Evolutionary conservation across 2,797 vertebrate genomes (phyloP).

Genomic region (Anguilla obscura): DNA sequence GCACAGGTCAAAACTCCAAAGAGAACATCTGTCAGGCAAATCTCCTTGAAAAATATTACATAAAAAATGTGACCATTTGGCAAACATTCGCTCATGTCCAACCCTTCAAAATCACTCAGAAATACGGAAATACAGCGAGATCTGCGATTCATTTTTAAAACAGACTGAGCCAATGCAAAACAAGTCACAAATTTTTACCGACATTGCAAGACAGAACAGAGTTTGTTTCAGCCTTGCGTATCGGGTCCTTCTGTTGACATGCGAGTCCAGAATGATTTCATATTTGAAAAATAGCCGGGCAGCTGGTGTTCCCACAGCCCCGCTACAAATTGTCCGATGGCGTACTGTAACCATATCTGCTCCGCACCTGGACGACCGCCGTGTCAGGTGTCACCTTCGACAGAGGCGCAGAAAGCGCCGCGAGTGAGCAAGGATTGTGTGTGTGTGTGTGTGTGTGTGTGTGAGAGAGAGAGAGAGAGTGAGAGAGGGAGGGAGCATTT

Average conservation of each 20-base stretch:
- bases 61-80: background rate
- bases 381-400: conserved; percentile 80
- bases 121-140: background rate
- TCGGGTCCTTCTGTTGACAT: conserved; percentile 71
- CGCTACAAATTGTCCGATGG: conserved; percentile 65
- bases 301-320: conserved; percentile 82
- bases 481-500: conserved; percentile 19
- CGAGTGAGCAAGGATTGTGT: background rate
- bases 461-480: background rate
- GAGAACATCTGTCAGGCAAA: conserved; percentile 53
- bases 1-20: conserved; percentile 55
- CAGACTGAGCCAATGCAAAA: background rate
- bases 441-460: conserved; percentile 22
- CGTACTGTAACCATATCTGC: conserved; percentile 77
- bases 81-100: background rate
- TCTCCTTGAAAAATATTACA: conserved; percentile 22
- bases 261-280: conserved; percentile 70
- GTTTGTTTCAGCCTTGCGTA: conserved; percentile 72
- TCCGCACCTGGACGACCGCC: conserved; percentile 83
- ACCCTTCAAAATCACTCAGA: background rate
- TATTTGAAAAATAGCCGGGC: conserved; percentile 74
- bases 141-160: background rate
- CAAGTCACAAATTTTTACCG: conserved; percentile 22
- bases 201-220: conserved; percentile 51
- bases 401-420: conserved; percentile 11